Evolutionary conservation across 2,888 invertebrate species (phyloP), one percentile per base, ranked within the genome.

Genomic region (Lepidochitona cinerea): DNA sequence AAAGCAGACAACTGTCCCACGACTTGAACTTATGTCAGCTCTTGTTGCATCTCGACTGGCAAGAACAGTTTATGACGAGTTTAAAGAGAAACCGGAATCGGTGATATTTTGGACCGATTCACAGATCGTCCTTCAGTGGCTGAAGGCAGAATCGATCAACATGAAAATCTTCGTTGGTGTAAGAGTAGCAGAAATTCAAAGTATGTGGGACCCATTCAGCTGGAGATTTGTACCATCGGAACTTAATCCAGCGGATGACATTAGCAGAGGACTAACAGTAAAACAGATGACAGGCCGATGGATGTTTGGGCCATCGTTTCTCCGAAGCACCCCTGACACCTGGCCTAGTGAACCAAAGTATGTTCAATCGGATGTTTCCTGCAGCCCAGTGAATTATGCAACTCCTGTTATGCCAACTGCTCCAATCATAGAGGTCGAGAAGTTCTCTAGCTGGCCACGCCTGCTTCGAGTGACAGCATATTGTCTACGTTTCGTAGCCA

Each of bases 91-190:
- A 14, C 41, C 32, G 18, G 29, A 26, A 23, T 9, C n/a, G 23
- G 54, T 70, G 6, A 29, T 7, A 6, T 23, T 70, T 12, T 59
- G 70, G 70, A 14, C 70, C 6, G 70, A 70, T 53, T 53, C 53
- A 26, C 70, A 53, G 12, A 70, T 70, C 7, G 70, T 70, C 12
- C 53, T 70, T 5, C 53, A 70, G 5, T 70, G 70, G 70, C 37
- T 70, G 6, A 49, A 33, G 18, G n/a, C 52, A 6, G 70, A 49
- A 35, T 70, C 70, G 4, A 53, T 26, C 12, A 14, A 23, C 5
- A 14, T 53, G 29, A 70, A 70, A 29, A 26, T 53, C 6, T 70
- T 70, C 35, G 70, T 53, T 29, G 52, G 35, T 41, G 35, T 53
- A 29, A 5, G 70, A 14, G 70, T 70, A 7, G 52, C 53, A 70